A percentile compares a stretch with the other conserved stretches of the same genome.
These are phyloP conservation scores for Orchesellides sinensis DNA, from an alignment of 2,888 invertebrate genomes.

Conservation along the genomic window DNA sequence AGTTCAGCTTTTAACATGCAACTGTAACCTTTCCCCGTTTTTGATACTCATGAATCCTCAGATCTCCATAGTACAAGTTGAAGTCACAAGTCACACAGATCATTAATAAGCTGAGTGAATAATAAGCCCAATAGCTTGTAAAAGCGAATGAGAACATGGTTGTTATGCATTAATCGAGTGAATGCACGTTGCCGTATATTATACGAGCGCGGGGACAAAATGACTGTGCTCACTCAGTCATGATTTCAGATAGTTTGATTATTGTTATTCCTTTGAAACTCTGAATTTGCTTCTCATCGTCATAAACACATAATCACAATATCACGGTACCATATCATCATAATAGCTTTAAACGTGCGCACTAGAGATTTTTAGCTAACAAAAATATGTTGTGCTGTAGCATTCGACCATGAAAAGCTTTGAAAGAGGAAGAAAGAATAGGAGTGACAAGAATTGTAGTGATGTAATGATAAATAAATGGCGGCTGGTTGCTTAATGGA, in stretches of 20 bases:
- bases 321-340: neutral
- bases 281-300: constrained; percentile 29
- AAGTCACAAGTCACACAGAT: constrained; percentile 57
- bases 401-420: constrained; percentile 27
- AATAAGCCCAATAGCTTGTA: too few species aligned
- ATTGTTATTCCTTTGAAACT: constrained; percentile 20
- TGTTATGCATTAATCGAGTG: constrained; percentile 26
- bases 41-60: neutral
- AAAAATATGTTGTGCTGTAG: neutral
- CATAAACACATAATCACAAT: constrained; percentile 28
- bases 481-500: neutral
- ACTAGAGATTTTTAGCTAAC: too few species aligned
- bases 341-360: too few species aligned
- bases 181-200: neutral
- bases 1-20: neutral
- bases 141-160: constrained; percentile 42
- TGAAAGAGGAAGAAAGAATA: constrained; percentile 3
- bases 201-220: neutral
- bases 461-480: constrained; percentile 19
- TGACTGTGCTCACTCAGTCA: constrained; percentile 40
- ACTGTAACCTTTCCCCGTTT: neutral
- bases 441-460: constrained; percentile 10
- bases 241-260: constrained; percentile 45
- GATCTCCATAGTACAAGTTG: neutral
- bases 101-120: constrained; percentile 61